Evolutionary conservation across 2,888 invertebrate species (phyloP), one percentile per base, ranked within the genome.

Genomic region (Drosophila austrosaltans): DNA sequence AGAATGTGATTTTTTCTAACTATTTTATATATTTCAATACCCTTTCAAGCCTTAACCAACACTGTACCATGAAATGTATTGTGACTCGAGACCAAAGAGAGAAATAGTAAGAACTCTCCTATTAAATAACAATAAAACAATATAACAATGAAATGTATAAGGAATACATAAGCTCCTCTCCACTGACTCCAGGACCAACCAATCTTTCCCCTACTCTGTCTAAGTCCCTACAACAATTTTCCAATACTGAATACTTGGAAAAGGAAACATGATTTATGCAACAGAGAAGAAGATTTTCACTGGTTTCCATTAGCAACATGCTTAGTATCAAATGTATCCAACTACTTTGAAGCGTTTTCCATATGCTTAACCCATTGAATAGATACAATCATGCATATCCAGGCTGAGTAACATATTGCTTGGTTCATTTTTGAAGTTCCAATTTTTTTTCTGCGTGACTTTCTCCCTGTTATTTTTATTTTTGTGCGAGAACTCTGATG

Each of bases 351-450:
- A 39, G 2, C 16, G 22, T 57, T 39, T 39, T 57, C 32, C 57
- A 25, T 25, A n/a, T 39, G 39, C 16, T 57, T 22, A 39, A 57
- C 57, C 22, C 57, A 57, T 39, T 57, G 57, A 48, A 48, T 25
- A 25, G 48, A 25, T 48, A 48, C 48, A 48, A 48, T 48, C 40
- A 54, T 42, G 57, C 39, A 57, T 57, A 57, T 22, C 57, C 57
- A 57, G 22, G 22, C 22, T 57, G 22, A 12, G 57, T 22, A 53
- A 53, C 53, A 48, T 53, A 59, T 30, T 28, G 30, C 22, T 53
- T 61, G 10, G 53, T 61, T 48, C 61, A 30, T 61, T 48, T 44
- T 36, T 57, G 12, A 60, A 53, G 53, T 44, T 16, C 16, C 16
- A 16, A 48, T 36, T 48, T 25, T 28, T 6, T 56, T 59, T 65